Percentiles rank a stretch among this genome's conserved stretches.
phyloP scores from a whole-genome alignment of 2,113 vertebrate species.

The Dolichotis patagonum region DNA sequence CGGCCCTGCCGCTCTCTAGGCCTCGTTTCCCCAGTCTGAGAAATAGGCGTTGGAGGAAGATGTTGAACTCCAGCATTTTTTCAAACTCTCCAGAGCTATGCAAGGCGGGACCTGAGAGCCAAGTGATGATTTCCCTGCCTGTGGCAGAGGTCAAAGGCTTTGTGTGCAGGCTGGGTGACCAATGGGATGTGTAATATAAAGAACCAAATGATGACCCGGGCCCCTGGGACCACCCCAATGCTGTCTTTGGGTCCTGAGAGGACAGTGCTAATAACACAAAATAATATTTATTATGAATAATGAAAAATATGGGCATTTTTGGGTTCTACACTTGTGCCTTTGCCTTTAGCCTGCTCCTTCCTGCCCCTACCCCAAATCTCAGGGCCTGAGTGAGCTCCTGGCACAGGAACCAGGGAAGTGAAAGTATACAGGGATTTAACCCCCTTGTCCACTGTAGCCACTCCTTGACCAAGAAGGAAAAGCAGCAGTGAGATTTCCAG shows the following conservation, averaged over 20 bases:
- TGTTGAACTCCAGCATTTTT: not conserved
- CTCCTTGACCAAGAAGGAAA: not conserved
- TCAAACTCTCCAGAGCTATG: not conserved
- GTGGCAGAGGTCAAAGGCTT: not conserved
- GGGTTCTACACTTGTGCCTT: not conserved
- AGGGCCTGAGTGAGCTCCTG: not conserved
- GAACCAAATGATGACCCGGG: not conserved
- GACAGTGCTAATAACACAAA: not conserved
- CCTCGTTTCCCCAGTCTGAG: constrained; percentile 5
- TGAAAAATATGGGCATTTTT: constrained; percentile 1
- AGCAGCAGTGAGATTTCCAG: not conserved
- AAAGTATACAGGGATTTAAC: not conserved
- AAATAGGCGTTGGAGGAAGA: not conserved
- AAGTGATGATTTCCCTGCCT: not conserved
- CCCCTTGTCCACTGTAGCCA: not conserved
- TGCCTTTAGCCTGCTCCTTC: constrained; percentile 7
- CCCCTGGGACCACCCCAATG: not conserved
- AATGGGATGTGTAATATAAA: not conserved
- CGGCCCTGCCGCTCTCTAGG: not conserved
- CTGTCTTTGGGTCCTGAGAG: constrained; percentile 11
- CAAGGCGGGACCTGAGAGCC: not conserved
- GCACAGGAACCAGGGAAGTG: not conserved
- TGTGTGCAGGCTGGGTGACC: not conserved
- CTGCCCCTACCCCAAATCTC: not conserved
- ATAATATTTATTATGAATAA: not conserved